These are phyloP conservation scores for Calameuta filiformis DNA, from an alignment of 2,888 invertebrate genomes.

Conservation along the genomic window DNA sequence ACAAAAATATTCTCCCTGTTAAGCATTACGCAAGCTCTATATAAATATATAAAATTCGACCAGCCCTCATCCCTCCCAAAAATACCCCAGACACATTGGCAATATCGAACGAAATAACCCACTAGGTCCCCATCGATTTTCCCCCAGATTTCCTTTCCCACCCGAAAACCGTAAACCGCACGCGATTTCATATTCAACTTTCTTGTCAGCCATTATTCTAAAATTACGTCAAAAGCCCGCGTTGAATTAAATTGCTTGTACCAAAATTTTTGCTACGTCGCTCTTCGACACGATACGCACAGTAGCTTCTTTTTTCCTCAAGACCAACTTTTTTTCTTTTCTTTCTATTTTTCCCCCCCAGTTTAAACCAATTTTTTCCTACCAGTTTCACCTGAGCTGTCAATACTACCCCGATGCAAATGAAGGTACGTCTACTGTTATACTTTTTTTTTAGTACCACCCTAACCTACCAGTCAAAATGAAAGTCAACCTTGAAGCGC, in stretches of 20 bases:
- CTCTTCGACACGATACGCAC: background rate
- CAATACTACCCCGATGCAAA: background rate
- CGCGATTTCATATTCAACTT: background rate
- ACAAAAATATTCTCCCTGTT: background rate
- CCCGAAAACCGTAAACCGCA: background rate
- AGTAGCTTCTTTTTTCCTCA: background rate
- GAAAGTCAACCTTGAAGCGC: background rate
- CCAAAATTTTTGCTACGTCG: background rate
- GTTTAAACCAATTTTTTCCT: background rate
- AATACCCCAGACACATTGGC: too few species aligned
- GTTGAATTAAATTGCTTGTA: background rate
- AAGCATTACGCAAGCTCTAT: background rate
- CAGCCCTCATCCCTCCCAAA: background rate
- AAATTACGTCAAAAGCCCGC: background rate
- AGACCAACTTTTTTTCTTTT: background rate
- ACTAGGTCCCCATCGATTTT: background rate
- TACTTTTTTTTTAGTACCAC: background rate
- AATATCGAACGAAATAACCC: background rate
- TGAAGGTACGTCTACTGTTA: background rate
- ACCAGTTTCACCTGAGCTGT: background rate
- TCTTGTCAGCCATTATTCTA: background rate
- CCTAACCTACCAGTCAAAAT: background rate
- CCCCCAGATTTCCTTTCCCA: background rate
- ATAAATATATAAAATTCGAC: background rate
- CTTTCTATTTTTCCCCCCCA: fast-evolving